Evolutionary conservation across 2,113 vertebrate genomes (phyloP).

Genomic region (Circaetus gallicus): DNA sequence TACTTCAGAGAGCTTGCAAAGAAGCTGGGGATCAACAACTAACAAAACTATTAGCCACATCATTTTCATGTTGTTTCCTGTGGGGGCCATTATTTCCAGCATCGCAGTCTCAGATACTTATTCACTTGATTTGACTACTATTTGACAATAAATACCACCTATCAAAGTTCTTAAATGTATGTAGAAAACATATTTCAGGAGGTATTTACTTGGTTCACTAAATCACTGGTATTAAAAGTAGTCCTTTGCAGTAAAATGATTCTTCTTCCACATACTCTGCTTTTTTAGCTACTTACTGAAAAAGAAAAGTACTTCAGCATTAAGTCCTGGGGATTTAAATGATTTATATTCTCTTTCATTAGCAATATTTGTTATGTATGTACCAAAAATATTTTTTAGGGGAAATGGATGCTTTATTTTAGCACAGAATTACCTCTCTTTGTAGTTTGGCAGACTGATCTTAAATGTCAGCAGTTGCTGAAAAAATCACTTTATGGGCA

Average conservation of each 20-base stretch:
- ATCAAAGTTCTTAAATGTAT: not conserved
- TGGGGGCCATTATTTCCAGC: not conserved
- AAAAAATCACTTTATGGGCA: constrained; percentile 60
- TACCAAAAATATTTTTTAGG: constrained; percentile 57
- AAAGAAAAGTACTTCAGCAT: constrained; percentile 35
- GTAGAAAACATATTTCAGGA: not conserved
- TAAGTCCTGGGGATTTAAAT: constrained; percentile 34
- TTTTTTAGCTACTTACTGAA: constrained; percentile 36
- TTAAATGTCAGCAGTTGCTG: constrained; percentile 53
- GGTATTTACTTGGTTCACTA: not conserved
- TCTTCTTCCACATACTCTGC: not conserved
- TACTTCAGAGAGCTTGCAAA: not conserved
- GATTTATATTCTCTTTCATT: constrained; percentile 55
- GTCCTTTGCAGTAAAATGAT: not conserved
- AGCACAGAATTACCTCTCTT: constrained; percentile 28
- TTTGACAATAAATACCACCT: not conserved
- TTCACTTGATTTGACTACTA: not conserved
- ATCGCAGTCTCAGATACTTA: not conserved
- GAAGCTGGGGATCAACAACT: not conserved
- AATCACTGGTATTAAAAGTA: not conserved
- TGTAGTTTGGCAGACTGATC: too few relatives aligned
- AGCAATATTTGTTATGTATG: constrained; percentile 45
- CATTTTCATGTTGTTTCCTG: not conserved
- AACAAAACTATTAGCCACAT: not conserved
- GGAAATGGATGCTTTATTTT: constrained; percentile 49